Conservation (phyloP, 1,140 invertebrate species). For the Drosophila bocqueti region DNA sequence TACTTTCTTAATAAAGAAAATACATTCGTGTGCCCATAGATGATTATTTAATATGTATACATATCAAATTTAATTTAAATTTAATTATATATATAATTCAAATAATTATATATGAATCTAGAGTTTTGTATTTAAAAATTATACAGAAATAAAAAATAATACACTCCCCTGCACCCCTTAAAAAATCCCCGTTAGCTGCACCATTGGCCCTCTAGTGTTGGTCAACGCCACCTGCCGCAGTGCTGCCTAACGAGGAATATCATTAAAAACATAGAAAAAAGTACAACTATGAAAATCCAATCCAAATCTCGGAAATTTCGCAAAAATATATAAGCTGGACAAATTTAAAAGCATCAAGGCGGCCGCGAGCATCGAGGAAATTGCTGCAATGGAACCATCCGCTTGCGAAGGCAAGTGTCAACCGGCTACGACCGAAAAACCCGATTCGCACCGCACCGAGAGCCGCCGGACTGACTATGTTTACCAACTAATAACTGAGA, state of each 20-base stretch:
- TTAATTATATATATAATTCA: not conserved
- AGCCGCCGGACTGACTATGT: slow-evolving; percentile 38
- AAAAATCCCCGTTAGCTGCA: not conserved
- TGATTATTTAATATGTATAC: not conserved
- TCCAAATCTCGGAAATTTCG: slow-evolving; percentile 59
- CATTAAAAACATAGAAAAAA: slow-evolving; percentile 50
- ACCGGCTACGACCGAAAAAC: not conserved
- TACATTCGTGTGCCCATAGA: not conserved
- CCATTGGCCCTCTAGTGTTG: slow-evolving; percentile 16
- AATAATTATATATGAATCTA: not conserved
- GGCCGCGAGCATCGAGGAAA: slow-evolving; percentile 78
- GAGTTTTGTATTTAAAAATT: not conserved
- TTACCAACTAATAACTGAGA: slow-evolving; percentile 36
- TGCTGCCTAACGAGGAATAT: slow-evolving; percentile 33
- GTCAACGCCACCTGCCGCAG: slow-evolving; percentile 2
- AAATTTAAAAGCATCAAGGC: slow-evolving; percentile 65
- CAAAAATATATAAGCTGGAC: slow-evolving; percentile 72
- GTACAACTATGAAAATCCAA: slow-evolving; percentile 68
- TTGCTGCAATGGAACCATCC: slow-evolving; percentile 79
- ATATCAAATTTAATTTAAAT: not conserved
- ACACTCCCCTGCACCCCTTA: not conserved
- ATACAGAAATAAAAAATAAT: not conserved
- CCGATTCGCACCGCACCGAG: not conserved
- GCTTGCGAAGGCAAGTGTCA: slow-evolving; percentile 76
- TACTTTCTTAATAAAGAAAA: too few species aligned